Percentiles rank a stretch among this genome's conserved stretches.
phyloP scores from a whole-genome alignment of 2,113 vertebrate species.

The Poeciliopsis occidentalis region DNA sequence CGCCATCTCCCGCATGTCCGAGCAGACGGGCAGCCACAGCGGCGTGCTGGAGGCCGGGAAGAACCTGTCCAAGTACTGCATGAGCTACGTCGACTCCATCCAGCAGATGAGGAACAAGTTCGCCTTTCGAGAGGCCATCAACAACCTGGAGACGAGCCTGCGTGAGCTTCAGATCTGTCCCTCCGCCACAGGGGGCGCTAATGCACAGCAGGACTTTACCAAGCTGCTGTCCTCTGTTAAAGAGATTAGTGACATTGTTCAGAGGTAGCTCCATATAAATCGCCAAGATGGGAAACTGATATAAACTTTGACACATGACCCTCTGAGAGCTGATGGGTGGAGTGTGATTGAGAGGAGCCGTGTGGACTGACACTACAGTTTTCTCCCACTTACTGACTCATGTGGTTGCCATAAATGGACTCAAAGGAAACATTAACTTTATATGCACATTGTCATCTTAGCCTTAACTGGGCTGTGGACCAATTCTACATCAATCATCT shows the following conservation, averaged over 20 bases:
- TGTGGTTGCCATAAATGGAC: constrained; percentile 59
- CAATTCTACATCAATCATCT: constrained; percentile 58
- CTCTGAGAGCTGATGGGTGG: constrained; percentile 28
- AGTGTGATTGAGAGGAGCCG: constrained; percentile 9
- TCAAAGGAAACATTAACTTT: constrained; percentile 27
- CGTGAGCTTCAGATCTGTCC: constrained; percentile 98
- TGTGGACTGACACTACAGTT: constrained; percentile 20
- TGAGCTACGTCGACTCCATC: constrained; percentile 96
- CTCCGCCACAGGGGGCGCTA: constrained; percentile 83
- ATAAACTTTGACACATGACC: constrained; percentile 29
- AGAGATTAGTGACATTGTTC: constrained; percentile 97
- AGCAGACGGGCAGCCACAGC: constrained; percentile 94
- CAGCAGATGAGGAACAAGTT: constrained; percentile 99
- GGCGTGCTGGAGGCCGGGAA: constrained; percentile 95
- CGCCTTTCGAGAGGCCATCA: constrained; percentile 96
- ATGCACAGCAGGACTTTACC: constrained; percentile 92
- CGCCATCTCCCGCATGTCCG: constrained; percentile 90
- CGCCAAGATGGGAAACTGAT: constrained; percentile 28
- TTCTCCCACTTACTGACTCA: constrained; percentile 49
- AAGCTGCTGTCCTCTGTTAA: constrained; percentile 95
- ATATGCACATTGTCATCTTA: constrained; percentile 52
- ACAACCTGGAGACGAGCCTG: constrained; percentile 94
- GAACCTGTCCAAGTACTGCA: constrained; percentile 94
- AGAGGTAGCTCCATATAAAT: constrained; percentile 87
- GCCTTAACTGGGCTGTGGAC: constrained; percentile 43